Percentiles rank a stretch among this genome's conserved stretches.
These are phyloP conservation scores for Plemyria rubiginata DNA, from an alignment of 2,888 invertebrate species.

Conservation along the genomic window DNA sequence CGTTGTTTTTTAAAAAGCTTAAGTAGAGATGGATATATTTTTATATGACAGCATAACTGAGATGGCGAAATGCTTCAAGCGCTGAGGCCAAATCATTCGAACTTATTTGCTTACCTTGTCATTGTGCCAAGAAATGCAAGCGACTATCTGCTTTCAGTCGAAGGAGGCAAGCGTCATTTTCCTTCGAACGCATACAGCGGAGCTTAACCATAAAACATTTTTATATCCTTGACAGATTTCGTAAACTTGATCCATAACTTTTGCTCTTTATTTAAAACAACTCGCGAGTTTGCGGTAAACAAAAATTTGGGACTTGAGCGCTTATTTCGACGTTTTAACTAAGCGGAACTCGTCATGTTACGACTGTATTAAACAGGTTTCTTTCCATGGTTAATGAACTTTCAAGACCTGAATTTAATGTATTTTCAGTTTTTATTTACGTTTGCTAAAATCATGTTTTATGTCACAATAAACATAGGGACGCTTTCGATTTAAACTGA, in stretches of 20 bases:
- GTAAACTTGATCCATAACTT: conserved; percentile 33
- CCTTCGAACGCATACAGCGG: conserved; percentile 11
- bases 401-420: no score
- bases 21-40: no score
- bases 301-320: conserved; percentile 49
- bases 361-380: background rate
- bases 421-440: no score
- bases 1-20: no score
- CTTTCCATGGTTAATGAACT: no score
- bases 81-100: background rate
- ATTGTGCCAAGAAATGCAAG: conserved; percentile 5
- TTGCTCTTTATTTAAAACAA: conserved; percentile 37
- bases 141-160: conserved; percentile 10
- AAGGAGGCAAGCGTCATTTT: conserved; percentile 19
- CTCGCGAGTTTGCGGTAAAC: conserved; percentile 50
- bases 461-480: no score
- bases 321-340: conserved; percentile 5
- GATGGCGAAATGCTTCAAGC: background rate
- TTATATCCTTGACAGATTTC: conserved; percentile 35
- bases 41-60: no score
- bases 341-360: conserved; percentile 4
- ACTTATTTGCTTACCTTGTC: background rate
- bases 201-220: conserved; percentile 30
- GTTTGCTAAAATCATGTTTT: no score
- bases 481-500: no score